These are phyloP conservation scores for Neostethus bicornis DNA, from an alignment of 2,797 vertebrate species.

Conservation along the genomic window DNA sequence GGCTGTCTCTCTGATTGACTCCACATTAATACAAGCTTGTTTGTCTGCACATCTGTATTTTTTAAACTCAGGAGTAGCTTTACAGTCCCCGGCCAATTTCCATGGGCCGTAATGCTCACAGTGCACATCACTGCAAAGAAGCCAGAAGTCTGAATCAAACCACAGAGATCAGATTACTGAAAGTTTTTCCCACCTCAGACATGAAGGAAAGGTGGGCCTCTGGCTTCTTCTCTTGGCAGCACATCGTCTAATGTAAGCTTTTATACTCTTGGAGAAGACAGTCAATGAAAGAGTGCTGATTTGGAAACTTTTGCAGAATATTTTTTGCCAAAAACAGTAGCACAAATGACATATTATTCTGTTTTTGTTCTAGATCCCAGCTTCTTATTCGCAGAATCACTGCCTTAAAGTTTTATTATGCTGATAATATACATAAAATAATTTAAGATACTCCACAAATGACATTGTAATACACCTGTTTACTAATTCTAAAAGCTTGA, in stretches of 20 bases:
- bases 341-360: slow-evolving; percentile 38
- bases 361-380: slow-evolving; percentile 18
- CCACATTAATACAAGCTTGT: not conserved
- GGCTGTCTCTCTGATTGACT: slow-evolving; percentile 44
- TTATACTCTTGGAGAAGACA: slow-evolving; percentile 33
- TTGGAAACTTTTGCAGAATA: slow-evolving; percentile 30
- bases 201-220: slow-evolving; percentile 29
- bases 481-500: too few relatives aligned
- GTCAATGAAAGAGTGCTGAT: slow-evolving; percentile 38
- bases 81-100: slow-evolving; percentile 51
- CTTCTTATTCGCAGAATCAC: not conserved
- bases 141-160: slow-evolving; percentile 57
- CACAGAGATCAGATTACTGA: slow-evolving; percentile 65
- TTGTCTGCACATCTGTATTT: slow-evolving; percentile 10
- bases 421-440: too few relatives aligned
- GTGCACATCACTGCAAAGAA: slow-evolving; percentile 41
- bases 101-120: slow-evolving; percentile 54
- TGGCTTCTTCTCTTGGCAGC: slow-evolving; percentile 42
- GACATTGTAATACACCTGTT: too few relatives aligned
- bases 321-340: slow-evolving; percentile 10
- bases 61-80: slow-evolving; percentile 52
- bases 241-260: slow-evolving; percentile 30
- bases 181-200: slow-evolving; percentile 55
- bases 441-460: too few relatives aligned
- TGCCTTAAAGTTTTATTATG: not conserved